phyloP scores from a whole-genome alignment of 2,888 invertebrate species.

The Acronicta leporina region DNA sequence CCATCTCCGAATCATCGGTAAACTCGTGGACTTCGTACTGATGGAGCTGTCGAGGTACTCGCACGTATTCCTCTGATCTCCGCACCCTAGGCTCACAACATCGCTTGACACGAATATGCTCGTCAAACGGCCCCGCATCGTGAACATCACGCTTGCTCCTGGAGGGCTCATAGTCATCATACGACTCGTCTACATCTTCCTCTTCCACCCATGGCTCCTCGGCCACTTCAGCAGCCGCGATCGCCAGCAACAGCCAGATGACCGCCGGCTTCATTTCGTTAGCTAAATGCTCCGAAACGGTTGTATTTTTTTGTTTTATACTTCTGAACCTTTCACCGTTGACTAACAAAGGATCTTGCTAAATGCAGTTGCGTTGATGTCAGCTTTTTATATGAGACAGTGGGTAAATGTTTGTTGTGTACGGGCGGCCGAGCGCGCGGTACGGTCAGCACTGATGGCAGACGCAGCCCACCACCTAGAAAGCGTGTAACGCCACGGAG shows the following conservation, averaged over 20 bases:
- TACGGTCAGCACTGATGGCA: conserved; percentile 70
- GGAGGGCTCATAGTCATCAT: conserved; percentile 66
- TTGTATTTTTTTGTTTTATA: conserved; percentile 80
- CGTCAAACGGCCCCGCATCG: conserved; percentile 70
- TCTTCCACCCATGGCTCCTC: conserved; percentile 78
- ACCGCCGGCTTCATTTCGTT: conserved; percentile 74
- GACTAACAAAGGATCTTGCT: conserved; percentile 72
- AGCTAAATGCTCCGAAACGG: conserved; percentile 65
- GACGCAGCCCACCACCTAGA: conserved; percentile 64
- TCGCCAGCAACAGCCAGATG: conserved; percentile 69
- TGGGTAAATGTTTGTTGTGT: conserved; percentile 69
- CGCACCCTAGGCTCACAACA: conserved; percentile 65
- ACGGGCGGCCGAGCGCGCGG: conserved; percentile 70
- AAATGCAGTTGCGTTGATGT: conserved; percentile 61
- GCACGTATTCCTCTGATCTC: conserved; percentile 63
- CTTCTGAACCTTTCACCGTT: conserved; percentile 77
- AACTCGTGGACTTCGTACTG: conserved; percentile 83
- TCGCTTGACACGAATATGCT: conserved; percentile 75
- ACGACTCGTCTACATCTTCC: conserved; percentile 71
- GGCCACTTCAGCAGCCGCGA: conserved; percentile 68
- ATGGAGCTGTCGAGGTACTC: conserved; percentile 75
- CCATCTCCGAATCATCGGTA: conserved; percentile 66
- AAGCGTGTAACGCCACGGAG: conserved; percentile 76
- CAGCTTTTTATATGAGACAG: conserved; percentile 68
- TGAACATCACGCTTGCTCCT: conserved; percentile 67